Base-by-base conservation (phyloP, 2,113 vertebrate species). In the Eudyptes chrysolophus region DNA sequence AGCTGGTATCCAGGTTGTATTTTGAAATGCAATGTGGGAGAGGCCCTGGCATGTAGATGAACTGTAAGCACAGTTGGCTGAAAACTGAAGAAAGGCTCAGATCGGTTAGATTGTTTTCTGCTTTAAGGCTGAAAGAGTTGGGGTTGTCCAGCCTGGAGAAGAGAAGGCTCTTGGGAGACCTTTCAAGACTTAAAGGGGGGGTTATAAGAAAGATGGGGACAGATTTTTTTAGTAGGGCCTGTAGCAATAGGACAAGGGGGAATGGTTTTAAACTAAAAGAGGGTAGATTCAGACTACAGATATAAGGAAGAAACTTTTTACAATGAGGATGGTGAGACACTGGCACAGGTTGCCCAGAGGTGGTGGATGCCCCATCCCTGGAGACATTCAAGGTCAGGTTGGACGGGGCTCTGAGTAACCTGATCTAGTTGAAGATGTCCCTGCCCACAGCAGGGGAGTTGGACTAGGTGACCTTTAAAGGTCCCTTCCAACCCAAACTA, bases 11-110 rank as follows among this genome's bases (percentile, higher is more conserved):
- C 44, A 77, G n/a, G 25, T 27, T 74, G 29, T 44, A 32, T 66
- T 83, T 89, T 89, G 58, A 76, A 76, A 76, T 36, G 32, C 3
- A 4, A 1, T 38, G n/a, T 29, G 29, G 38, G 25, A 84, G 34
- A 48, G 30, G 21, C 51, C 29, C 46, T 55, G 40, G 24, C 49
- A 74, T 0, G 0, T 3, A 21, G 11, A 10, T 51, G 57, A 70
- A 71, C 51, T 55, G 1, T 18, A 81, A 76, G 30, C 25, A 76
- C 40, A 55, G 52, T 6, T 69, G 32, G 16, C 36, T 76, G 57
- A 57, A 89, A 62, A 49, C 30, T 44, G 29, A 86, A 46, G 36
- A 75, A 62, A 60, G 26, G 27, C 10, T 84, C 20, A 42, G 17
- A 38, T 48, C 6, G 2, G 10, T 66, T 24, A 21, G 27, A 16